A percentile compares a stretch with the other conserved stretches of the same genome.
Conservation (phyloP, 35 echinoderm and acorn worm species). For the Amphiura filiformis region DNA sequence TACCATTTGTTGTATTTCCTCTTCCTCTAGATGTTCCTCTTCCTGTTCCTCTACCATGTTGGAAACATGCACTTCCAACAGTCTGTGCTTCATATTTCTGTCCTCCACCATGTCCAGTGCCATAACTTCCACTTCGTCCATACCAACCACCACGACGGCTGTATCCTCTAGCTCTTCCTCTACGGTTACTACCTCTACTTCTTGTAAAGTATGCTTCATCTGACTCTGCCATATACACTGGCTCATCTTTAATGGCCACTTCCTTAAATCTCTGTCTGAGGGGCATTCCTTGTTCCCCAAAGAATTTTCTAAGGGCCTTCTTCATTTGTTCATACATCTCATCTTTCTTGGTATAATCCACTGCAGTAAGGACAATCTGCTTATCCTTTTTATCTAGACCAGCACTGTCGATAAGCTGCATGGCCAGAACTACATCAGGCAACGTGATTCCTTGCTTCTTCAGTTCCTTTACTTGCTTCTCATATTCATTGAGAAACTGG, state of each 20-base stretch:
- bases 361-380: constrained; percentile 35
- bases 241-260: background rate
- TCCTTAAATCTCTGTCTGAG: background rate
- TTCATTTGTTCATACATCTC: constrained; percentile 21
- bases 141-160: background rate
- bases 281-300: constrained; percentile 19
- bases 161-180: constrained; percentile 2
- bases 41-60: background rate
- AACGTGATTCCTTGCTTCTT: background rate
- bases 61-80: constrained; percentile 12
- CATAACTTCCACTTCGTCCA: constrained; percentile 12
- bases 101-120: constrained; percentile 14
- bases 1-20: constrained; percentile 24
- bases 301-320: constrained; percentile 7
- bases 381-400: constrained; percentile 49
- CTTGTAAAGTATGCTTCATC: constrained; percentile 23
- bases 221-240: background rate
- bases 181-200: constrained; percentile 4
- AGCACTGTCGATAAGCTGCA: constrained; percentile 52
- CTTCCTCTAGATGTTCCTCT: background rate
- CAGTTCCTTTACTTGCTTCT: background rate
- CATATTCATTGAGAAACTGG: background rate
- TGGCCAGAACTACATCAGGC: constrained; percentile 14
- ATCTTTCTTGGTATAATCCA: background rate
- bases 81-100: constrained; percentile 1